These are phyloP conservation scores for Hyphantria cunea DNA, from an alignment of 1,140 invertebrate species.

Conservation along the genomic window DNA sequence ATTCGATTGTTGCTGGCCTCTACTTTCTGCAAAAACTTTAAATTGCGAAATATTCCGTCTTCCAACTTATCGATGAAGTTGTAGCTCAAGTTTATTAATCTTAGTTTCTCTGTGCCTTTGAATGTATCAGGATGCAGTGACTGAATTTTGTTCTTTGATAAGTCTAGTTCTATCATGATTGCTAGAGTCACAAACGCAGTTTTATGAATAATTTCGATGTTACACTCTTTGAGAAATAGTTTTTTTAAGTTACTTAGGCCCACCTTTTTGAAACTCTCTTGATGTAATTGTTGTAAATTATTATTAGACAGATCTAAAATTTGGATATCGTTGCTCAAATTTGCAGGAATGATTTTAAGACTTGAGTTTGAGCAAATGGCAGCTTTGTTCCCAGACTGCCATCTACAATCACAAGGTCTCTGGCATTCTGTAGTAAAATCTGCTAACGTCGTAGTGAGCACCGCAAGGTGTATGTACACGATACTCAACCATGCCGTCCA, in stretches of 20 bases:
- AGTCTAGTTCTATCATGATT: constrained; percentile 92
- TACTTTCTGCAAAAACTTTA: constrained; percentile 89
- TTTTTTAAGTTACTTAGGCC: constrained; percentile 91
- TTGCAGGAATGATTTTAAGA: constrained; percentile 85
- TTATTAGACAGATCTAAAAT: constrained; percentile 87
- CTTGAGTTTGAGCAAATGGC: constrained; percentile 89
- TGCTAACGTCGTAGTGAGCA: constrained; percentile 54
- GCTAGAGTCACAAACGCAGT: constrained; percentile 89
- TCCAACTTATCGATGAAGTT: constrained; percentile 88
- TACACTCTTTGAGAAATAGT: constrained; percentile 87
- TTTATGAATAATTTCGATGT: constrained; percentile 86
- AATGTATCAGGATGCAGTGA: constrained; percentile 89
- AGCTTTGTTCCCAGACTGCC: constrained; percentile 91
- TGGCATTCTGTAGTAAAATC: constrained; percentile 79
- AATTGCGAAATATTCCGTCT: constrained; percentile 87
- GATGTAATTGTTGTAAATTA: constrained; percentile 62
- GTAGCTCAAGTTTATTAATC: constrained; percentile 87
- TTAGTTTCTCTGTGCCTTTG: constrained; percentile 85
- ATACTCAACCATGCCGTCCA: constrained; percentile 75
- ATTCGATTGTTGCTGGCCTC: constrained; percentile 90
- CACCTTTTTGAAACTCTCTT: constrained; percentile 85
- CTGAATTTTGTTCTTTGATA: constrained; percentile 89
- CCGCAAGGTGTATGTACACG: constrained; percentile 46
- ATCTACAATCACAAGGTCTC: constrained; percentile 88
- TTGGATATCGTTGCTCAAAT: constrained; percentile 89